Evolutionary conservation across 2,113 vertebrate species (phyloP), one percentile per base, ranked within the genome.

Genomic region (Carettochelys insculpta): DNA sequence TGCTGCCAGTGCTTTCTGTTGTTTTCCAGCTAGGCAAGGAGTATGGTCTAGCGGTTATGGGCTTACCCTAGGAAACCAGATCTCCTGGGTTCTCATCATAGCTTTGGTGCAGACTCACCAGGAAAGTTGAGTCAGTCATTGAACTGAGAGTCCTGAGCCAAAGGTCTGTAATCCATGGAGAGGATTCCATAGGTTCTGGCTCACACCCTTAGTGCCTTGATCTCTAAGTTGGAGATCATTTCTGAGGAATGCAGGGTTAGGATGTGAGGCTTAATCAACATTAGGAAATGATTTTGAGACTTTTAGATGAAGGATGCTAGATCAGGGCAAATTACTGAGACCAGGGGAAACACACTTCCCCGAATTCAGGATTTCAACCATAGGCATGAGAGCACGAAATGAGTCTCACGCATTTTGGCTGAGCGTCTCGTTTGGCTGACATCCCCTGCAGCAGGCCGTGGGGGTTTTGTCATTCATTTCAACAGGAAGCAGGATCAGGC

Each of bases 51-150:
- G 80, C 85, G 85, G 92, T 76, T 61, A 61, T 89, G 73, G 52
- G 38, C 0, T 0, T 25, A 9, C 1, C 0, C 75, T 24, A 29
- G 22, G 52, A 14, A 56, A 24, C 5, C 12, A 8, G 82, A 58
- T 85, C 0, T 8, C 11, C 53, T 54, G 38, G 75, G 85, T 91
- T 91, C 94, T 95, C 95, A 96, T 97, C 90, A 86, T 83, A 2
- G 50, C 0, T 10, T 82, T 83, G 86, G 91, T 95, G 96, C 96
- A 96, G 96, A 95, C 91, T 96, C 90, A 95, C 93, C 88, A n/a
- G n/a, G n/a, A n/a, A n/a, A n/a, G n/a, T n/a, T n/a, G n/a, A n/a
- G n/a, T n/a, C n/a, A n/a, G n/a, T n/a, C n/a, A n/a, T n/a, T n/a
- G n/a, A n/a, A 82, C 12, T 82, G 89, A 78, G 84, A 78, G 84